These are phyloP conservation scores for Trissolcus brochymenae DNA, from an alignment of 2,888 invertebrate genomes.

Conservation along the genomic window DNA sequence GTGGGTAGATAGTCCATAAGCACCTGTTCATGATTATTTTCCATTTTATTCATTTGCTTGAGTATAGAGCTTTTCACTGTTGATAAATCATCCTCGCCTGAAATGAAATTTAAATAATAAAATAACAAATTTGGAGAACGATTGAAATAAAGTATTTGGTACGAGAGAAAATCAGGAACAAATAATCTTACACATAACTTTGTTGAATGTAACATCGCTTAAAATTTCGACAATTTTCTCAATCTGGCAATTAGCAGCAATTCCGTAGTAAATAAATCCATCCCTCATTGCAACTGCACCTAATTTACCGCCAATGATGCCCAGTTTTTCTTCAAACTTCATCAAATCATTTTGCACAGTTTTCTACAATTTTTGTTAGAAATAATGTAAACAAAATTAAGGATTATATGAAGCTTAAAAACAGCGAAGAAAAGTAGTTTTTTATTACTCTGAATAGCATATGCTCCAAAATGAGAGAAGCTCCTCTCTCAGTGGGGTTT, in stretches of 20 bases:
- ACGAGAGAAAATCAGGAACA: too few species aligned
- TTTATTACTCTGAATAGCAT: conserved; percentile 12
- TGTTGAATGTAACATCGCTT: conserved; percentile 63
- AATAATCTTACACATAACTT: conserved; percentile 62
- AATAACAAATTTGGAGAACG: too few species aligned
- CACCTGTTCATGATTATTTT: conserved; percentile 73
- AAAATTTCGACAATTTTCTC: conserved; percentile 61
- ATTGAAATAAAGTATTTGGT: too few species aligned
- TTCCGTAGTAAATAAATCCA: conserved; percentile 65
- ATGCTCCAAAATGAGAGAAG: conserved; percentile 2
- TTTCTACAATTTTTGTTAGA: background rate
- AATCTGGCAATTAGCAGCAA: conserved; percentile 55
- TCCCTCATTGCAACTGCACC: conserved; percentile 62
- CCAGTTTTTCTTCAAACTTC: conserved; percentile 58
- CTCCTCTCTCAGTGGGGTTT: background rate
- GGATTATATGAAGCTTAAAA: too few species aligned
- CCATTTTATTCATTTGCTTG: conserved; percentile 62
- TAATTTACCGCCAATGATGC: conserved; percentile 62
- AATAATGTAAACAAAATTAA: background rate
- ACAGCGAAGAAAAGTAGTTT: background rate
- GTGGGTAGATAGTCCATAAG: conserved; percentile 77
- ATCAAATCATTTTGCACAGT: conserved; percentile 55
- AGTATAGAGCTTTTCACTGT: background rate
- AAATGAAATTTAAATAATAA: background rate
- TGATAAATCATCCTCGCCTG: background rate